Base-by-base conservation (phyloP, 2,888 invertebrate species). In the Dromius quadrimaculatus region DNA sequence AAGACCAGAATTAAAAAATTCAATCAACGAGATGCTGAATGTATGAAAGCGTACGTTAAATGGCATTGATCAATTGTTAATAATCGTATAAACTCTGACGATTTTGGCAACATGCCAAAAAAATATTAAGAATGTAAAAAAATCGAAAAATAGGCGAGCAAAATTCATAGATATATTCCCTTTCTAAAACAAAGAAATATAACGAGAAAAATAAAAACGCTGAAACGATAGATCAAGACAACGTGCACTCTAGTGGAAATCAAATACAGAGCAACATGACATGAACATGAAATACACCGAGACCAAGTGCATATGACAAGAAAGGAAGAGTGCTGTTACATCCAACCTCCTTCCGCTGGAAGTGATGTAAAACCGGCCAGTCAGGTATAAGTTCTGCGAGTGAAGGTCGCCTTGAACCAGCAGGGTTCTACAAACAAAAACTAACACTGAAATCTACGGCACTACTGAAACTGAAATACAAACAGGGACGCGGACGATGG, bases 381-480 rank as follows among this genome's bases (percentile, higher is more conserved):
- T 96, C 96, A 82, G 95, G 96, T 84, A 97, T 96, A 87, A 95
- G 88, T 87, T 97, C 96, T 81, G 94, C 94, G 85, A 95, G 88
- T 81, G 94, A 95, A 82, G 90, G 92, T 87, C 94, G 89, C 88
- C 94, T 90, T 78, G 87, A 85, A 83, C 86, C 82, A 82, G 81
- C 79, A 76, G 82, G 81, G 77, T 79, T 81, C 82, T 83, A 82
- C 76, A 83, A 83, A 83, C 75, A 81, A 81, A 83, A 83, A 83
- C 80, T 82, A 78, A 74, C 79, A 79, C 81, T 82, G 76, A 81
- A 77, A 76, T 74, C 75, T 75, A 72, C 73, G 72, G 17, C 45
- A 41, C 28, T n/a, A 36, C 38, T 38, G 9, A 23, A 28, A 47
- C 28, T 54, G 22, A 45, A 45, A 45, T n/a, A 45, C 19, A 45